Percentiles rank a stretch among this genome's conserved stretches.
Conservation (phyloP, 2,797 vertebrate species). For the Danio albolineatus region DNA sequence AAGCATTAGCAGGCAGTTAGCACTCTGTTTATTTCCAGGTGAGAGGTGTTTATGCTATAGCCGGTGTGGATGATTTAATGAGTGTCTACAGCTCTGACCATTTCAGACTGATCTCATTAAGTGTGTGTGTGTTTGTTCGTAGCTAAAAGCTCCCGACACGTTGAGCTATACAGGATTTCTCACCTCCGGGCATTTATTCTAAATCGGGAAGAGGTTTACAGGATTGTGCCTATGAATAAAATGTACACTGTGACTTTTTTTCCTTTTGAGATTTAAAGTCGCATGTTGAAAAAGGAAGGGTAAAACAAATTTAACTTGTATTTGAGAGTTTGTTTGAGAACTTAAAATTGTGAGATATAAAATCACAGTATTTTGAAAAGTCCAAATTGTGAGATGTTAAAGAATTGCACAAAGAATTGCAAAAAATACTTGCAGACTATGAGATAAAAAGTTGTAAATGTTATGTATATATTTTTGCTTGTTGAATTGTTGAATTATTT, state of each 20-base stretch:
- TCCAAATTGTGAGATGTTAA: too few relatives aligned
- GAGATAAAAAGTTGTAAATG: too few relatives aligned
- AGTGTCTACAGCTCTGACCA: background rate
- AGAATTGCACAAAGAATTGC: too few relatives aligned
- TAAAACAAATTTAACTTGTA: too few relatives aligned
- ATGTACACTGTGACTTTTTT: background rate
- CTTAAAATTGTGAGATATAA: too few relatives aligned
- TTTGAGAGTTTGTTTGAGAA: too few relatives aligned
- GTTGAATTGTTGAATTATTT: too few relatives aligned
- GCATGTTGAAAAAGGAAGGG: too few relatives aligned
- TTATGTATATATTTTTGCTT: too few relatives aligned
- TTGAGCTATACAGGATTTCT: constrained; percentile 5
- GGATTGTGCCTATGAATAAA: constrained; percentile 37
- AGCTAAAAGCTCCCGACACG: constrained; percentile 4
- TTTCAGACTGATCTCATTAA: constrained; percentile 39
- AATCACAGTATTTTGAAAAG: too few relatives aligned
- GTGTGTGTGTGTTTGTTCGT: background rate
- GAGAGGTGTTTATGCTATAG: constrained; percentile 18
- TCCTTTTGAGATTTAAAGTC: too few relatives aligned
- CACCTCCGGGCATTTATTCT: constrained; percentile 11
- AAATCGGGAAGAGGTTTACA: constrained; percentile 2
- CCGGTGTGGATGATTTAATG: constrained; percentile 16
- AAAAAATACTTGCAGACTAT: too few relatives aligned
- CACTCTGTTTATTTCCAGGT: constrained; percentile 6
- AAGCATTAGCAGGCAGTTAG: constrained; percentile 7